A percentile compares a stretch with the other conserved stretches of the same genome.
Evolutionary conservation across 2,888 invertebrate species (phyloP).

Genomic region (Acrocyrtus sp.): DNA sequence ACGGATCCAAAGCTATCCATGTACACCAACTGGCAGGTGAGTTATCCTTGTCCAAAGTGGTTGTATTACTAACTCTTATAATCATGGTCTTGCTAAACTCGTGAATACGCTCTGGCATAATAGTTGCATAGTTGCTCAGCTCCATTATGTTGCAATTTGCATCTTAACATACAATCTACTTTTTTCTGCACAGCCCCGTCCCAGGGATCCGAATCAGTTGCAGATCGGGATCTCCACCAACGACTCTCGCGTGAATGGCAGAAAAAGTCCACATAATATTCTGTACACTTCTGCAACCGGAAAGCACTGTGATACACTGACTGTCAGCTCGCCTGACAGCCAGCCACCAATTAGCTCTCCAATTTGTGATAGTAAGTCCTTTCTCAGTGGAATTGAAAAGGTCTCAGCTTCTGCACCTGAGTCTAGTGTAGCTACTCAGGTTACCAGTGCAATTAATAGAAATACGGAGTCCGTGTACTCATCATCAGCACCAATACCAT

Average conservation of each 20-base stretch:
- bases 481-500: not conserved
- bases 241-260: conserved; percentile 60
- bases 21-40: conserved; percentile 87
- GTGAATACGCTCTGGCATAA: conserved; percentile 9
- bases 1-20: conserved; percentile 91
- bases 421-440: too few species aligned
- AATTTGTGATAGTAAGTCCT: conserved; percentile 33
- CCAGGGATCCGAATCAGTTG: conserved; percentile 56
- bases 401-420: not conserved
- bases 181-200: conserved; percentile 58
- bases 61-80: too few species aligned
- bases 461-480: not conserved
- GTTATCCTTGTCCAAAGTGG: too few species aligned
- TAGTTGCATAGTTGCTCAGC: not conserved
- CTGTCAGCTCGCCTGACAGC: conserved; percentile 59
- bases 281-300: conserved; percentile 56
- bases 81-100: conserved; percentile 59
- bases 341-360: conserved; percentile 56
- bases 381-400: conserved; percentile 17
- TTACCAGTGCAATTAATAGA: too few species aligned
- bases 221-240: conserved; percentile 56
- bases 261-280: conserved; percentile 54
- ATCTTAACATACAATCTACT: conserved; percentile 6
- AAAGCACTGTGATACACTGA: conserved; percentile 55
- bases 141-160: too few species aligned